Evolutionary conservation across 2,797 vertebrate genomes (phyloP), one percentile per base, ranked within the genome.

Genomic region (Ctenopoma multispine): DNA sequence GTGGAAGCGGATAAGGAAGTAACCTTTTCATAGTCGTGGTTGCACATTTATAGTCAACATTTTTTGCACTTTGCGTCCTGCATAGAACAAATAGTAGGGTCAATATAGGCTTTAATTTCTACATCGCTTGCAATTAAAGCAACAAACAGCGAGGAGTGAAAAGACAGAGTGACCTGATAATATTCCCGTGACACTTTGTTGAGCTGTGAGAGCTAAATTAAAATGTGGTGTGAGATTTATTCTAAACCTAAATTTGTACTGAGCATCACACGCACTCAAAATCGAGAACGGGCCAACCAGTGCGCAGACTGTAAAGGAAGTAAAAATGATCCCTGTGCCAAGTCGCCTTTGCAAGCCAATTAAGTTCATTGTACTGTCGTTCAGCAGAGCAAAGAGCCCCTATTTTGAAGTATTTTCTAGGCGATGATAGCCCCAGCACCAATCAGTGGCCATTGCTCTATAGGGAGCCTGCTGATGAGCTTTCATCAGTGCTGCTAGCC

Each of bases 401-500:
- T 77, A 59, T 81, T 89, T 78, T 77, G 72, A 81, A 89, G 85
- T 68, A 71, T 68, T 89, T 89, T 86, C 64, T 5, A 75, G 79
- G 79, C 86, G 57, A 69, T 83, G 86, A 89, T 80, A 77, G 81
- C 80, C 78, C 50, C 57, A 34, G 82, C 82, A 79, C 85, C 88
- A 92, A 88, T 91, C 88, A 86, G 85, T 41, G 77, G 38, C 77
- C 86, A 80, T 60, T 8, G 89, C 83, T 86, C 82, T 75, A 56
- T 68, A 75, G 89, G 79, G 87, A 87, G 86, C 54, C 69, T 13
- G 77, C 70, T 89, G 90, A 92, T 90, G 88, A 90, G 90, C 82
- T 83, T 87, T 85, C 90, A 90, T 92, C 90, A 90, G 85, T 65
- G 84, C 81, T 83, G 85, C 81, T 85, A 72, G 86, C 86, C 91